Evolutionary conservation across 2,888 invertebrate genomes (phyloP), one percentile per base, ranked within the genome.

Genomic region (Ephialtes manifestator): DNA sequence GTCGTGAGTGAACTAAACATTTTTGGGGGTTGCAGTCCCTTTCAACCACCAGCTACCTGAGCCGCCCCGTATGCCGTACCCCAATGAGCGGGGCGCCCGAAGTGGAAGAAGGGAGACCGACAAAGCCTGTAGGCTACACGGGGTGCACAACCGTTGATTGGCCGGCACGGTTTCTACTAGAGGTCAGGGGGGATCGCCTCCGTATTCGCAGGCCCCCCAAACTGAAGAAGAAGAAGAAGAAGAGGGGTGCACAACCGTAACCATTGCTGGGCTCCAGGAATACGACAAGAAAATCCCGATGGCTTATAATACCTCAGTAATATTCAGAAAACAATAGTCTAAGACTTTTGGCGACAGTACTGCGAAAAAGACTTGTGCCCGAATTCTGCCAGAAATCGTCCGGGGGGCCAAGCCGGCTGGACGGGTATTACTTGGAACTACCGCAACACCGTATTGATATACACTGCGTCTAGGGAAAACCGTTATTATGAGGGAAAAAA

Each of bases 11-110:
- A 31, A 60, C 74, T 74, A 31, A 60, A 60, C 10, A 43, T 63
- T 31, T 60, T 60, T 11, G 46, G 2, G 74, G 24, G 28, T 31
- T 18, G 60, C n/a, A n/a, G 60, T 60, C 74, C 48, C 58, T 74
- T 74, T 74, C 31, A 60, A 60, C 28, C 46, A 48, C 46, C 74
- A 28, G 74, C 74, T 58, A 74, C 74, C 74, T 74, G 74, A 43
- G 11, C 20, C 74, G 58, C 46, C 58, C 46, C 48, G 60, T 74
- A 13, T n/a, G n/a, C n/a, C n/a, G n/a, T n/a, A n/a, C 60, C 60
- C 46, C 60, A 28, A 18, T 13, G 46, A 74, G 74, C 7, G 46
- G 48, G 74, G 58, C 60, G n/a, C 60, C 28, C 43, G 60, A 20
- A 18, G 60, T 48, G 43, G n/a, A n/a, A n/a, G 74, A 28, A n/a